phyloP scores from a whole-genome alignment of 2,888 invertebrate species.

The Coecobrya sp. region DNA sequence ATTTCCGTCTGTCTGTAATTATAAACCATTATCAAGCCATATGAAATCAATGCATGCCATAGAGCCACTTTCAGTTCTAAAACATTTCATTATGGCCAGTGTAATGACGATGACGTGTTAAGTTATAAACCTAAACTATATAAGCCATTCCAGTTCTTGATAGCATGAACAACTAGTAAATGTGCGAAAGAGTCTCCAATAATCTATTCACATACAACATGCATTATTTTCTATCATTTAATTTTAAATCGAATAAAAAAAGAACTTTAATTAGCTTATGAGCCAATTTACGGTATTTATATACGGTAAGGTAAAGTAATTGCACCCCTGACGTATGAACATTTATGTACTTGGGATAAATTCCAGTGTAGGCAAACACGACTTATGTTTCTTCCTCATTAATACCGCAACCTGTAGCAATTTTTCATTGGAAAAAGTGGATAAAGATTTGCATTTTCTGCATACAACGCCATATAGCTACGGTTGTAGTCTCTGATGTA shows the following conservation, averaged over 20 bases:
- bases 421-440: constrained; percentile 12
- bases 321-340: no score
- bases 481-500: neutral
- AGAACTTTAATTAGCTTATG: neutral
- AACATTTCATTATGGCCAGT: neutral
- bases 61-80: neutral
- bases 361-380: neutral
- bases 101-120: neutral
- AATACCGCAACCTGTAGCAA: neutral
- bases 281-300: neutral
- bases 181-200: no score
- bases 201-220: no score
- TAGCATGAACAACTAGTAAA: no score
- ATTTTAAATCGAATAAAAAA: neutral
- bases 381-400: neutral
- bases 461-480: neutral
- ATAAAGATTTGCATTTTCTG: constrained; percentile 9
- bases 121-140: no score
- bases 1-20: constrained; percentile 38
- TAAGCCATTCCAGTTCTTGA: no score
- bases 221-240: neutral
- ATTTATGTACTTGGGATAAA: constrained; percentile 19
- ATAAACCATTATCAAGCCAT: constrained; percentile 25
- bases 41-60: constrained; percentile 4
- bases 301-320: no score